Conservation (phyloP, 2,888 invertebrate genomes). For the Microplitis manilae region DNA sequence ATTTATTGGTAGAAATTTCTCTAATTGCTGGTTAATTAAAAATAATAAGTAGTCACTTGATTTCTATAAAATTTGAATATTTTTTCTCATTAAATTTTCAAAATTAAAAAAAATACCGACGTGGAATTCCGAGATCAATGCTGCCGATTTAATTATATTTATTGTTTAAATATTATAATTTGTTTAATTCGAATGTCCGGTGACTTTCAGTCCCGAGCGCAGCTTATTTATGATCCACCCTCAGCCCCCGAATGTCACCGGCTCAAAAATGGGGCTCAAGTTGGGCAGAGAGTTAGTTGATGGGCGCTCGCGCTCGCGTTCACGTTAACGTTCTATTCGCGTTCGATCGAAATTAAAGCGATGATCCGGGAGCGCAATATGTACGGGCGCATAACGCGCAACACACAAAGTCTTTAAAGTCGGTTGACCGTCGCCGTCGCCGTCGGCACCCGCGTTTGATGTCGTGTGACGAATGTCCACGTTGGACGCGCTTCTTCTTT, state of each 20-base stretch:
- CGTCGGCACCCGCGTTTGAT: conserved; percentile 70
- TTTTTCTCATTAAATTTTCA: too few species aligned
- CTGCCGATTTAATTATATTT: too few species aligned
- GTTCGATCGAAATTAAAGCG: neutral
- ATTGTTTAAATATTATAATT: too few species aligned
- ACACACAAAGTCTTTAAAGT: conserved; percentile 69
- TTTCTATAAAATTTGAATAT: too few species aligned
- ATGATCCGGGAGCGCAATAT: neutral
- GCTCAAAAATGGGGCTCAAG: neutral
- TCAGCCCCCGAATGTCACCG: neutral
- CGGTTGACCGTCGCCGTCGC: conserved; percentile 66
- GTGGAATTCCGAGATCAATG: too few species aligned
- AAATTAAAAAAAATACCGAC: too few species aligned
- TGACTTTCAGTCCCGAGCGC: too few species aligned
- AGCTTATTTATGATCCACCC: neutral
- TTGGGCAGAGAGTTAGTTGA: neutral
- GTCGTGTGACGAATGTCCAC: conserved; percentile 71
- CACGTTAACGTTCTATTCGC: neutral
- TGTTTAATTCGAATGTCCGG: too few species aligned
- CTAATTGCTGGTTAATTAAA: too few species aligned
- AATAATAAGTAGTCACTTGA: too few species aligned
- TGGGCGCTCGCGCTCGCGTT: neutral
- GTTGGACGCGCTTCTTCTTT: conserved; percentile 69
- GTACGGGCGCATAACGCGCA: neutral
- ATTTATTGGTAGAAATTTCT: too few species aligned